Base-by-base conservation (phyloP, 35 echinoderm and acorn worm genomes). In the Eucidaris tribuloides region DNA sequence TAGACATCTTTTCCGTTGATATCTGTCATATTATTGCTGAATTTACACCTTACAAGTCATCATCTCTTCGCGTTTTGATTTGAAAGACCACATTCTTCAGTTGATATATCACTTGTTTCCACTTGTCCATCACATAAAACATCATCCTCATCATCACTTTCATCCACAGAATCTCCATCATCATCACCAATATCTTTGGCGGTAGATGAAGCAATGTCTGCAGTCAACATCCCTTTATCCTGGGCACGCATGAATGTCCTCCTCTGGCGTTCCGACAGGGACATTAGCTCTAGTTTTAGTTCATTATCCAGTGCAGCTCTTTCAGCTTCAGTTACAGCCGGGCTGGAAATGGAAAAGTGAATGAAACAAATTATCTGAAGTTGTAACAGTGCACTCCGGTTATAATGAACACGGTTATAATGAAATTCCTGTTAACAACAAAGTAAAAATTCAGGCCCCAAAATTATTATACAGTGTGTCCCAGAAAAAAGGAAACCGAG, bases 191-290 rank as follows among this genome's bases (percentile, higher is more conserved):
- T 56, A 28, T 50, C 74, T 22, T 48, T 77, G 39, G 42, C 81
- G 29, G 32, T 32, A 29, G 48, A 28, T 40, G 35, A 55, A 63
- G 50, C 39, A 20, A 41, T 20, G 3, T 24, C 78, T 54, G 1
- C 78, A 30, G 46, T 63, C 20, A 13, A 18, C 44, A 40, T 29
- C 0, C 50, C 83, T 45, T 92, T 79, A 5, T 41, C 71, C 57
- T 84, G 81, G 30, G n/a, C 52, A 18, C 79, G 42, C 43, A 87
- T 68, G 37, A 83, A 93, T 24, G 90, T 79, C 29, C 84, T 82
- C 54, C 90, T 77, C 17, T 86, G 27, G 37, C 78, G 87, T 54
- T 87, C 90, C 49, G 78, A 19, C 28, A 93, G 79, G 11, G 25
- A 22, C 30, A 62, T 87, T 2, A 93, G 80, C 40, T 93, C 90